Conservation (phyloP, 2,797 vertebrate species). For the Pseudocheirus occidentalis region DNA sequence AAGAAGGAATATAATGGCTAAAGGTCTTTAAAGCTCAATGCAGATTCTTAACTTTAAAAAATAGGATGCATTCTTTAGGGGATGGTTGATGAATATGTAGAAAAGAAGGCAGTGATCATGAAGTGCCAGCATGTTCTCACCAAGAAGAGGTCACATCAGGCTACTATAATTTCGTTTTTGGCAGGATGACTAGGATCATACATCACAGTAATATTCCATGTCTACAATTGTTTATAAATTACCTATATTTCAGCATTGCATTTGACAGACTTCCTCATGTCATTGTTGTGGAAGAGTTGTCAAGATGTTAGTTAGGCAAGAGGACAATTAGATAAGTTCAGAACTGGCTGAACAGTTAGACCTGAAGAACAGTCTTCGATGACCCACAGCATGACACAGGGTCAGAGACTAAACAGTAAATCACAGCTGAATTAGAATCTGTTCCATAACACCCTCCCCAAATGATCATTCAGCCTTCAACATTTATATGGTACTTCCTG, state of each 20-base stretch:
- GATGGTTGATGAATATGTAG: neutral
- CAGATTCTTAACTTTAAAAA: neutral
- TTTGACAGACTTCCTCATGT: neutral
- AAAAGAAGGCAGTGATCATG: neutral
- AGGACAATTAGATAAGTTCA: neutral
- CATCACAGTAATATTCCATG: neutral
- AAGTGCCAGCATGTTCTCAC: neutral
- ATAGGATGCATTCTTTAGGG: neutral
- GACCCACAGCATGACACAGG: neutral
- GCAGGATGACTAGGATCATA: neutral
- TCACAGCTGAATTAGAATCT: neutral
- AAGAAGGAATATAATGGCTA: neutral
- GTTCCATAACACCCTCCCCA: neutral
- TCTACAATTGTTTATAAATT: neutral
- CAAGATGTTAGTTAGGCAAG: neutral
- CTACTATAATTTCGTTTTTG: neutral
- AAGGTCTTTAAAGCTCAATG: neutral
- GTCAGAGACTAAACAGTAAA: neutral
- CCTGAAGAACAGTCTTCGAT: neutral
- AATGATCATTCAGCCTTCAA: neutral
- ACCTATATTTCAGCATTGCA: neutral
- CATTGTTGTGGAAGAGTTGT: neutral
- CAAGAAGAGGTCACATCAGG: neutral
- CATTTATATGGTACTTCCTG: neutral
- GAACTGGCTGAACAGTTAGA: neutral